phyloP scores from a whole-genome alignment of 1,140 invertebrate genomes.

The Procambarus clarkii region DNA sequence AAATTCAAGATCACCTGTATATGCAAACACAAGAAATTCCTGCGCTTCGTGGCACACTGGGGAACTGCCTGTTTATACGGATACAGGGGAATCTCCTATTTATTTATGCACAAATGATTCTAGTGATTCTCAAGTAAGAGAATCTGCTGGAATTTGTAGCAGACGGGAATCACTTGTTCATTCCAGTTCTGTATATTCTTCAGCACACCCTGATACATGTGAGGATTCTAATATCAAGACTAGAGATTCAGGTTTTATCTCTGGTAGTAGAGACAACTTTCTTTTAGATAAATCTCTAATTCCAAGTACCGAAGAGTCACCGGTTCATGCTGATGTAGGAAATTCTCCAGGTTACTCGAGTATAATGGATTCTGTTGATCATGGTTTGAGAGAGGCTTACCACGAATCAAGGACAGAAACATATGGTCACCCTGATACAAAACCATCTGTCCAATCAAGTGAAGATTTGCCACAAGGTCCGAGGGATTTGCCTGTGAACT shows the following conservation, averaged over 20 bases:
- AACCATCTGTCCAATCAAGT: background rate
- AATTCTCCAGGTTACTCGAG: background rate
- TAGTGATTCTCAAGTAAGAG: conserved; percentile 10
- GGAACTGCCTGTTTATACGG: background rate
- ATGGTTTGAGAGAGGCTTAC: background rate
- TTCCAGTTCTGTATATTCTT: conserved; percentile 21
- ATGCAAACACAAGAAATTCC: background rate
- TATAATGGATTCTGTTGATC: background rate
- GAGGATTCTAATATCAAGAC: background rate
- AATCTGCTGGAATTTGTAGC: background rate
- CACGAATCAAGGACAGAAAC: background rate
- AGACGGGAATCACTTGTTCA: background rate
- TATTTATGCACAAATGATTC: conserved; percentile 1
- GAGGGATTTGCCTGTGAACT: background rate
- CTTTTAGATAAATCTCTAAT: background rate
- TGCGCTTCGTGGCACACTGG: background rate
- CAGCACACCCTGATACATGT: conserved; percentile 1
- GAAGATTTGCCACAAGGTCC: background rate
- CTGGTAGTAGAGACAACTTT: background rate
- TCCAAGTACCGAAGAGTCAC: background rate
- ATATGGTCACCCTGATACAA: background rate
- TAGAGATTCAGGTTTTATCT: background rate
- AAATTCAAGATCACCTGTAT: conserved; percentile 3
- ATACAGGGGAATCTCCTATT: background rate
- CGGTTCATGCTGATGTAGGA: background rate